Evolutionary conservation across 2,113 vertebrate species (phyloP).

Genomic region (Mixornis gularis): DNA sequence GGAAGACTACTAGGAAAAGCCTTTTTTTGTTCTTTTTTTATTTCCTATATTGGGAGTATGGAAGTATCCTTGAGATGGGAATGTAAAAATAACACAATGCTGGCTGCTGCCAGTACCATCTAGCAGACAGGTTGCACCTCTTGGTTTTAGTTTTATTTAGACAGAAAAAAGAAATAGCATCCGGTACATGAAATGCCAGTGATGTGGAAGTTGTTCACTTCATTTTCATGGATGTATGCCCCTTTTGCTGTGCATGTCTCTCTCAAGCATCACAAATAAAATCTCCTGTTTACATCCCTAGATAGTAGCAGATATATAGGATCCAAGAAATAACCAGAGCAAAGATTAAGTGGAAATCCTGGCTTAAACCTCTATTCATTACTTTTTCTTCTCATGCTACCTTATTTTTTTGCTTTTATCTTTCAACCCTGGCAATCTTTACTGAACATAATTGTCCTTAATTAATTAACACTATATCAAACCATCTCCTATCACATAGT

Average conservation of each 20-base stretch:
- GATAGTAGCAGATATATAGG: neutral
- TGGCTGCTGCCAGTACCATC: neutral
- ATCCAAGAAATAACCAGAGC: neutral
- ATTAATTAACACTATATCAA: neutral
- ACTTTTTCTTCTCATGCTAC: neutral
- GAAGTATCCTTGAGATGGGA: neutral
- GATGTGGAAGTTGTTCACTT: neutral
- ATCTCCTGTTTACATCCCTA: neutral
- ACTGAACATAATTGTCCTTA: neutral
- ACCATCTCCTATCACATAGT: neutral
- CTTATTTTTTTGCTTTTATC: neutral
- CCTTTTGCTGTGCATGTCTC: neutral
- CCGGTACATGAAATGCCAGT: neutral
- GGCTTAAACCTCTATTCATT: neutral
- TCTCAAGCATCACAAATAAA: neutral
- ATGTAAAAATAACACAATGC: neutral
- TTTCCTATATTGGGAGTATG: neutral
- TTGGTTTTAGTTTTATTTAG: neutral
- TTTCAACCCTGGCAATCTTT: neutral
- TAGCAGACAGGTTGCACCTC: neutral
- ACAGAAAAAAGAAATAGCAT: neutral
- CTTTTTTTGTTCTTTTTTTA: neutral
- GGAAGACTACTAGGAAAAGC: neutral
- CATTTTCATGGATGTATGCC: rapidly evolving
- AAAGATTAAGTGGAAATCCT: neutral